Conservation (phyloP, 2,797 vertebrate species). For the Tragopan temminckii region DNA sequence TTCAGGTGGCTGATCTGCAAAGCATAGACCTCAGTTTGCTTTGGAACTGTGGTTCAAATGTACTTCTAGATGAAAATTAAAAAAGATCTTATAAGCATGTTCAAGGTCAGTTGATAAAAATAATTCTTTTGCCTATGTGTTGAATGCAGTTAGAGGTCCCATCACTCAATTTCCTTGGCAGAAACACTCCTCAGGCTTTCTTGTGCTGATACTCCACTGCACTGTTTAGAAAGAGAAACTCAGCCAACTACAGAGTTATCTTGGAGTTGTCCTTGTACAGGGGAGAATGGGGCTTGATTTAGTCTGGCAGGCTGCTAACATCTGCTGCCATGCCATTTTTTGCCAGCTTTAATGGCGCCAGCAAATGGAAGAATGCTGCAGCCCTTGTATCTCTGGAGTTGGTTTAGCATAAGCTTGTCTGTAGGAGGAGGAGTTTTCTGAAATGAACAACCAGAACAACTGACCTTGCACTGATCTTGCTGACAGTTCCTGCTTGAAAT, state of each 20-base stretch:
- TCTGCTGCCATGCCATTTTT: conserved; percentile 66
- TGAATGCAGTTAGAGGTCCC: conserved; percentile 6
- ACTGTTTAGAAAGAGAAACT: conserved; percentile 27
- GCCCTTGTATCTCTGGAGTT: not conserved
- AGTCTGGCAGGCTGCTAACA: conserved; percentile 38
- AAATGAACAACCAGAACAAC: conserved; percentile 15
- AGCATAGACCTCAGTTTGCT: not conserved
- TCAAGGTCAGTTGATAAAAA: not conserved
- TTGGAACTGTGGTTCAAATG: not conserved
- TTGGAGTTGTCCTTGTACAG: conserved; percentile 47
- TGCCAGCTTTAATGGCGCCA: conserved; percentile 52
- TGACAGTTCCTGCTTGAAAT: conserved; percentile 54
- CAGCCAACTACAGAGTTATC: conserved; percentile 37
- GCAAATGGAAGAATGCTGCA: not conserved
- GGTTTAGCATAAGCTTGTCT: conserved; percentile 43
- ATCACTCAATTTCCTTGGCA: not conserved
- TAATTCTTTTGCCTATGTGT: not conserved
- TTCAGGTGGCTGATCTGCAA: not conserved
- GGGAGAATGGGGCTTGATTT: conserved; percentile 52
- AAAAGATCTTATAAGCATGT: not conserved
- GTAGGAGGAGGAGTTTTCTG: conserved; percentile 59
- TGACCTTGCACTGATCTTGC: conserved; percentile 55
- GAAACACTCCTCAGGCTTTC: conserved; percentile 9
- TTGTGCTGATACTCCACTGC: not conserved
- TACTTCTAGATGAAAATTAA: not conserved